Base-by-base conservation (phyloP, 2,797 vertebrate species). In the Tenualosa ilisha region DNA sequence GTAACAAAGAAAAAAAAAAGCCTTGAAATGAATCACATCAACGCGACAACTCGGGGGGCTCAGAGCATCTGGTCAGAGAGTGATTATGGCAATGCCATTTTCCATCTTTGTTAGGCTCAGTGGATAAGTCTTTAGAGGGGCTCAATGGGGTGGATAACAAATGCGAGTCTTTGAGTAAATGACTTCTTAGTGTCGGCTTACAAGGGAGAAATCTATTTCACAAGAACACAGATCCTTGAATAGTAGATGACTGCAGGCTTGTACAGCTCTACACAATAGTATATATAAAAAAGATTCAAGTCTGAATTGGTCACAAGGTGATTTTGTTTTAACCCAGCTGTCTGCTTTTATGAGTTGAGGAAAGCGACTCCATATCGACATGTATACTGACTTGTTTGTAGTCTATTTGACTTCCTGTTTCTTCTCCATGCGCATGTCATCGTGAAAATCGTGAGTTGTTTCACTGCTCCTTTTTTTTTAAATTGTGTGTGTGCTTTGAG, bases 21-120 rank as follows among this genome's bases (percentile, higher is more conserved):
- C 63, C 82, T 61, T 87, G 85, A 85, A 88, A 88, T 79, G 85
- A 85, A 82, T 72, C 24, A 82, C 40, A 51, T 49, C 72, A 51
- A 84, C 61, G 84, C 85, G 89, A 87, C 88, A 92, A 91, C 89
- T 87, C 83, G 86, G 0, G n/a, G 82, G 72, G 81, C 84, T 84
- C 83, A 91, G 61, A 88, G 82, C 56, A 83, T 83, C 26, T 56
- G 81, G 87, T 81, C 85, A 63, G 83, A 85, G 84, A 83, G 87
- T 83, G 86, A 31, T 89, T 83, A 88, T 84, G 87, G 12, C 59
- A 53, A 81, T 86, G 85, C 86, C 84, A 88, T 88, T 89, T 87
- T 87, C 86, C 53, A 63, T 88, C 82, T 89, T 83, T 86, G 37
- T 79, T 79, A 79, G 72, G 72, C 72, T 79, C 72, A 46, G 12